Conservation (phyloP, 1,140 invertebrate species). For the Lutraria rhynchaena region DNA sequence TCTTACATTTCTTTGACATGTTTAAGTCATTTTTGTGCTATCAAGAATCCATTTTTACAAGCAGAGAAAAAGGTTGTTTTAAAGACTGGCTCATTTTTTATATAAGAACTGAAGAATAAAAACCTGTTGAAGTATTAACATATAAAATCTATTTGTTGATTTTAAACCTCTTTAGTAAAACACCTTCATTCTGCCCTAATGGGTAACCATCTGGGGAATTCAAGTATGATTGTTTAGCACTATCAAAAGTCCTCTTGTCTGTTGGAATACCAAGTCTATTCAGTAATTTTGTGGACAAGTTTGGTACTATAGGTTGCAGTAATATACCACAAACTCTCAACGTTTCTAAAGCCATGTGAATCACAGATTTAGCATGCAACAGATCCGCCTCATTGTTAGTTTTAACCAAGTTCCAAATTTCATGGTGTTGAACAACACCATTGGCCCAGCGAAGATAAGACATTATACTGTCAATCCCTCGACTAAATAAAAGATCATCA, state of each 20-base stretch:
- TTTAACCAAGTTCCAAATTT: slow-evolving; percentile 94
- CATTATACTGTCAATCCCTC: slow-evolving; percentile 91
- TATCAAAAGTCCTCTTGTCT: slow-evolving; percentile 59
- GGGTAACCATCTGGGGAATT: slow-evolving; percentile 23
- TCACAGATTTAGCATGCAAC: slow-evolving; percentile 87
- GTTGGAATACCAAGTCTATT: slow-evolving; percentile 78
- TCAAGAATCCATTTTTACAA: too few species aligned
- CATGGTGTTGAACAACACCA: slow-evolving; percentile 91
- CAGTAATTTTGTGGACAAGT: slow-evolving; percentile 85
- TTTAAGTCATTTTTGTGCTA: too few species aligned
- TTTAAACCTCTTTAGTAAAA: slow-evolving; percentile 55
- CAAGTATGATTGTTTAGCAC: slow-evolving; percentile 50
- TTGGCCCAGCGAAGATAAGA: slow-evolving; percentile 90
- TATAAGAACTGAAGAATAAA: neutral
- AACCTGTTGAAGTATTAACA: neutral
- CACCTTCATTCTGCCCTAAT: slow-evolving; percentile 54
- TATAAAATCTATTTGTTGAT: neutral
- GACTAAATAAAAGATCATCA: slow-evolving; percentile 91
- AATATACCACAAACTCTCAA: slow-evolving; percentile 82
- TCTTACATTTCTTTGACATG: too few species aligned
- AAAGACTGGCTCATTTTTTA: too few species aligned
- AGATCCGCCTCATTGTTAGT: slow-evolving; percentile 65
- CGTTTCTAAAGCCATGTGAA: slow-evolving; percentile 92
- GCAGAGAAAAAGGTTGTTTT: too few species aligned
- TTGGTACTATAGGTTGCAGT: slow-evolving; percentile 90